Conservation (phyloP, 30 jellyfish, hydroid and myxozoan species). For the Pelagia noctiluca region DNA sequence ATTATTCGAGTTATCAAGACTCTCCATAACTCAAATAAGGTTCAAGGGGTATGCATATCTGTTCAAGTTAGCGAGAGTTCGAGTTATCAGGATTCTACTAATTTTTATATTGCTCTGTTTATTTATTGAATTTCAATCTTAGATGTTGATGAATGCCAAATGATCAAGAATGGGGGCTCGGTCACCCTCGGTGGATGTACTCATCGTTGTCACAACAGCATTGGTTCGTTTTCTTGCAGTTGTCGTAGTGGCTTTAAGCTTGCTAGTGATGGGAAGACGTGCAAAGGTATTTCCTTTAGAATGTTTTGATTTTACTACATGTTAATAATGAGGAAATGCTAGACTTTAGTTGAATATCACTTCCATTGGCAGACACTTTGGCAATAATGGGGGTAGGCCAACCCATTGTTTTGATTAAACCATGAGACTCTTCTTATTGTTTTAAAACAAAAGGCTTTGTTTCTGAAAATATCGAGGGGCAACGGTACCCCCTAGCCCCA, state of each 20-base stretch:
- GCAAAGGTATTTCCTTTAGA: conserved; percentile 49
- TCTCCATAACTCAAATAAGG: no score
- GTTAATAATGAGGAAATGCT: not conserved
- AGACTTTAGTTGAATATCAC: not conserved
- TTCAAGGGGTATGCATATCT: no score
- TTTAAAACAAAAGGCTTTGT: no score
- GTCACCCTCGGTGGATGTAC: conserved; percentile 66
- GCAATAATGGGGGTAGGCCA: no score
- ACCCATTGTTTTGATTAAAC: no score
- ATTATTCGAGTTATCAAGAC: no score
- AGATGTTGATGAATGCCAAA: conserved; percentile 70
- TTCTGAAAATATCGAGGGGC: no score
- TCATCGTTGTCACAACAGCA: conserved; percentile 56
- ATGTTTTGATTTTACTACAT: not conserved
- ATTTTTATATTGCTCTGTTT: not conserved
- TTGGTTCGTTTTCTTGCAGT: conserved; percentile 69
- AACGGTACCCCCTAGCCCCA: no score
- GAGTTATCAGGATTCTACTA: no score
- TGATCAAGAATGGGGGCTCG: conserved; percentile 1
- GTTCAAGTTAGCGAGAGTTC: no score
- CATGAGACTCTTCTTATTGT: no score
- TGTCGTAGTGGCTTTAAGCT: conserved; percentile 60
- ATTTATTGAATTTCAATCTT: not conserved
- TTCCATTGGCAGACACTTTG: no score
- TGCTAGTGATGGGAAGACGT: conserved; percentile 63